phyloP scores from a whole-genome alignment of 2,113 vertebrate species.

The Cygnus buccinator region DNA sequence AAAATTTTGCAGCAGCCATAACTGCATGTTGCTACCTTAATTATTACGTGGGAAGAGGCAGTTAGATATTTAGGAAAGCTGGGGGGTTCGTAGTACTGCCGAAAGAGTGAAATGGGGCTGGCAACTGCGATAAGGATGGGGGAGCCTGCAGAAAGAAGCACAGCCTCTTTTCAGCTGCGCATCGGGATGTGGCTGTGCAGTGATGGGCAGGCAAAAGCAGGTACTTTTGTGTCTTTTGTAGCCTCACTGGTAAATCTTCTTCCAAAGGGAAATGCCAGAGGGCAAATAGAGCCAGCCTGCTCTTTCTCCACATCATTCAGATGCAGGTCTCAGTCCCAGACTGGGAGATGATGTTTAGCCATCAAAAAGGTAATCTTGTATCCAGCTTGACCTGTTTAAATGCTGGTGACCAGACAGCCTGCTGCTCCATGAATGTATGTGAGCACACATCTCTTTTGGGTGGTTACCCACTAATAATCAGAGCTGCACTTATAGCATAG shows the following conservation, averaged over 20 bases:
- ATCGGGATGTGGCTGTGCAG: not conserved
- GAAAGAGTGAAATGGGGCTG: not conserved
- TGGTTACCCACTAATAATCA: not conserved
- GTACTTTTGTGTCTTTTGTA: not conserved
- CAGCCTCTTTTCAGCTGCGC: not conserved
- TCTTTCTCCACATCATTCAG: not conserved
- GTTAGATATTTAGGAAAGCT: not conserved
- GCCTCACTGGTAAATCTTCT: not conserved
- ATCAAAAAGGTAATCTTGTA: not conserved
- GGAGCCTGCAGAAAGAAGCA: not conserved
- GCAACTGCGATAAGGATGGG: not conserved
- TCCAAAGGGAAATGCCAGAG: not conserved
- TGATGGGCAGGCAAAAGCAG: not conserved
- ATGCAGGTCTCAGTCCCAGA: not conserved
- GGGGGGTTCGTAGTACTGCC: not conserved
- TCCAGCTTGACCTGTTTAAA: not conserved
- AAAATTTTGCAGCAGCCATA: not conserved
- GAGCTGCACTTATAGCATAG: not conserved
- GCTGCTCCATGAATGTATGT: not conserved
- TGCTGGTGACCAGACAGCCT: not conserved
- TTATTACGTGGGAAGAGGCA: not conserved
- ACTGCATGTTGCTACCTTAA: rapidly evolving
- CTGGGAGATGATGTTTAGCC: not conserved
- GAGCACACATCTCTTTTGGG: not conserved
- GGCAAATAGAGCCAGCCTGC: not conserved